Evolutionary conservation across 2,888 invertebrate species (phyloP).

Genomic region (Pachliopta kotzebuea): DNA sequence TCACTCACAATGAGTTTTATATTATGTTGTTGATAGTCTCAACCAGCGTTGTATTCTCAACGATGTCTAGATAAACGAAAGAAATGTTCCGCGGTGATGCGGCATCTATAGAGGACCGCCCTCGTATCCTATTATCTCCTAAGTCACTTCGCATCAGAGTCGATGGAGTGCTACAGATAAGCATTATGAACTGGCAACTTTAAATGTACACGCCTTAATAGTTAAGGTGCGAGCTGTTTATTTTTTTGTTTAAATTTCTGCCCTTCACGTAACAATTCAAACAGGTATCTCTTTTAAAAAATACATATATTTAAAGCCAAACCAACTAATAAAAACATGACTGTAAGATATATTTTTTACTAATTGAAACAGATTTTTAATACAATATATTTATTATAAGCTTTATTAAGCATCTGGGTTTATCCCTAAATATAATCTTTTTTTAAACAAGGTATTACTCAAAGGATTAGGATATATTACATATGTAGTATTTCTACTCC

Average conservation of each 20-base stretch:
- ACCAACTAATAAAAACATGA: too few species aligned
- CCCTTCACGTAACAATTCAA: conserved; percentile 19
- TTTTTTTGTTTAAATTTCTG: conserved; percentile 12
- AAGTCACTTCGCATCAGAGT: conserved; percentile 41
- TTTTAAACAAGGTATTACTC: too few species aligned
- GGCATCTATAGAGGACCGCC: conserved; percentile 40
- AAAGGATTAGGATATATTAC: too few species aligned
- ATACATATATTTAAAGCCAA: background rate
- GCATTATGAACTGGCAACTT: conserved; percentile 42
- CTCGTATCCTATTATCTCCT: conserved; percentile 41
- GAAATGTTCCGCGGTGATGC: conserved; percentile 41
- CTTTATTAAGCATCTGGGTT: too few species aligned
- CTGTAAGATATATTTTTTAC: too few species aligned
- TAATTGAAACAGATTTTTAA: too few species aligned
- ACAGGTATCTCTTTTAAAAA: background rate
- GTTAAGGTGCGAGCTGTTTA: conserved; percentile 35
- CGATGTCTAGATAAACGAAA: conserved; percentile 65
- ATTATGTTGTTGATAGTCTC: conserved; percentile 58
- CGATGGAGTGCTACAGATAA: conserved; percentile 47
- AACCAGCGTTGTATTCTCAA: conserved; percentile 57
- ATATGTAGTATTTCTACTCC: too few species aligned
- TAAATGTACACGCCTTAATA: conserved; percentile 30
- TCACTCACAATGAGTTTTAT: conserved; percentile 27
- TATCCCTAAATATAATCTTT: too few species aligned
- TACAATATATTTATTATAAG: too few species aligned